Conservation (phyloP, 2,888 invertebrate species). For the Brachypterus glaber region DNA sequence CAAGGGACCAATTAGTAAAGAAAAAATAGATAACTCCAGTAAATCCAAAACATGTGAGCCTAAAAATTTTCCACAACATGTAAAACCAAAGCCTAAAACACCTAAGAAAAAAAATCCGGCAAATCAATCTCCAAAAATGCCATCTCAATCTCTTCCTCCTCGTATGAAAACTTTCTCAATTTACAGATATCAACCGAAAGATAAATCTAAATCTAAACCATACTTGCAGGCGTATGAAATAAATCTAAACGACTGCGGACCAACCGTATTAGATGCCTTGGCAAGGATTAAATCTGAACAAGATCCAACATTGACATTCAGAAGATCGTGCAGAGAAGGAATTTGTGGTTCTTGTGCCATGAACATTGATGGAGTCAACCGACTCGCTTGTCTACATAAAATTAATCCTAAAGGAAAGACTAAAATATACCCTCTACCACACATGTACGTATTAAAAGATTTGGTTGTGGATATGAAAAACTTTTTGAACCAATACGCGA, state of each 20-base stretch:
- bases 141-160: too few species aligned
- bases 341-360: slow-evolving; percentile 72
- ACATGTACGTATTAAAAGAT: slow-evolving; percentile 72
- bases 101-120: too few species aligned
- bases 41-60: too few species aligned
- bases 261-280: slow-evolving; percentile 50
- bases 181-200: slow-evolving; percentile 47
- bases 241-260: slow-evolving; percentile 44
- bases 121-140: too few species aligned
- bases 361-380: slow-evolving; percentile 63
- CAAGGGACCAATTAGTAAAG: too few species aligned
- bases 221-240: slow-evolving; percentile 51
- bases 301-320: slow-evolving; percentile 56
- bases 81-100: too few species aligned
- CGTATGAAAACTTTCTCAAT: slow-evolving; percentile 29
- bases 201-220: slow-evolving; percentile 46
- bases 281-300: slow-evolving; percentile 61
- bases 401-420: slow-evolving; percentile 22
- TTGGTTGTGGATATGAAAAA: slow-evolving; percentile 62
- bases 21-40: too few species aligned
- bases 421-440: slow-evolving; percentile 62
- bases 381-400: slow-evolving; percentile 50
- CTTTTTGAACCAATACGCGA: slow-evolving; percentile 46
- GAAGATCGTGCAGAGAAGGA: slow-evolving; percentile 67
- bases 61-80: too few species aligned